Evolutionary conservation across 1,140 invertebrate species (phyloP).

Genomic region (Drosophila jambulina): DNA sequence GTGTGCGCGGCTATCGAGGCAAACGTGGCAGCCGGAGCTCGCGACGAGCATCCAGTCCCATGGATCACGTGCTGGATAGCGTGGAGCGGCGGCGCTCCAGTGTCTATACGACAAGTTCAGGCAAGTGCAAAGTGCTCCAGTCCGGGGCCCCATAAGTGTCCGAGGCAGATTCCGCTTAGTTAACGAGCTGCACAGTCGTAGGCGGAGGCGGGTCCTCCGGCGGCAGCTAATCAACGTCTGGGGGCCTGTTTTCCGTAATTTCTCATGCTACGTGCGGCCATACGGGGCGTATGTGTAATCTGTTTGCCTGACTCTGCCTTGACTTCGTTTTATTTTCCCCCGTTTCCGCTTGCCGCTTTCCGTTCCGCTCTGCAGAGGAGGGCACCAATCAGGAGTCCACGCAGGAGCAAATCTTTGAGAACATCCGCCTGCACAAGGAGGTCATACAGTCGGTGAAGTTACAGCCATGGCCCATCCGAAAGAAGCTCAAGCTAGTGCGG

Average conservation of each 20-base stretch:
- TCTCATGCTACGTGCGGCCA: conserved; percentile 62
- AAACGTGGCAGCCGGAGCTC: conserved; percentile 86
- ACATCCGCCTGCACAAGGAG: conserved; percentile 96
- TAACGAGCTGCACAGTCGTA: conserved; percentile 48
- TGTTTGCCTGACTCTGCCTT: conserved; percentile 14
- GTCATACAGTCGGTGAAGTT: conserved; percentile 94
- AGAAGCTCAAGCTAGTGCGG: conserved; percentile 93
- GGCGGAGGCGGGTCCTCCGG: conserved; percentile 21
- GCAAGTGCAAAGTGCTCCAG: conserved; percentile 87
- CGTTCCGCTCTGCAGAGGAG: conserved; percentile 88
- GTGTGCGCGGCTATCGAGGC: conserved; percentile 87
- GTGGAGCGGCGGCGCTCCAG: conserved; percentile 89
- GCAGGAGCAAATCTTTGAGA: conserved; percentile 95
- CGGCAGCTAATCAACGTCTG: conserved; percentile 62
- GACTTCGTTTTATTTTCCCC: not conserved
- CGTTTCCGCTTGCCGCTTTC: not conserved
- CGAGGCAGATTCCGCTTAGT: conserved; percentile 57
- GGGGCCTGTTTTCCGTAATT: conserved; percentile 62
- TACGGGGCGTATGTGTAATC: conserved; percentile 72
- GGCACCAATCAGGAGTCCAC: conserved; percentile 86
- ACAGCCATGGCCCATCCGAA: conserved; percentile 94
- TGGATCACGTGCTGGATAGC: conserved; percentile 85
- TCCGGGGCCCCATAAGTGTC: conserved; percentile 36
- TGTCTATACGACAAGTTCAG: conserved; percentile 93
- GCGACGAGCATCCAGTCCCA: conserved; percentile 90